A percentile compares a stretch with the other conserved stretches of the same genome.
Conservation (phyloP, 2,113 vertebrate species). For the Oryzias melastigma region DNA sequence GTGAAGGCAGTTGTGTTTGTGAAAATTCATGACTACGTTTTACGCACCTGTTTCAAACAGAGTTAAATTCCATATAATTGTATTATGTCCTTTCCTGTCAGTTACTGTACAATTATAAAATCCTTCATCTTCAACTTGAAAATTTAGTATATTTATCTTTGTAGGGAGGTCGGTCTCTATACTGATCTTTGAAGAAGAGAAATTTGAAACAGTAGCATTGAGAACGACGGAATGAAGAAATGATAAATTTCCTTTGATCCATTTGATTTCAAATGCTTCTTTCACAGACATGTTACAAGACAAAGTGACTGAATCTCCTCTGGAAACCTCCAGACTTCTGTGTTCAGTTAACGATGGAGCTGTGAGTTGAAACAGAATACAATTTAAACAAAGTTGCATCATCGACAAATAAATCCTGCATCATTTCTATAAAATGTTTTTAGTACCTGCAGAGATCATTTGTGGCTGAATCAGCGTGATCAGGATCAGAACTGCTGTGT, state of each 20-base stretch:
- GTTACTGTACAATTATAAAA: neutral
- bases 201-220: neutral
- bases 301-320: constrained; percentile 1
- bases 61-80: constrained; percentile 25
- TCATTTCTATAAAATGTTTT: constrained; percentile 1
- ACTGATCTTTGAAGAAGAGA: constrained; percentile 9
- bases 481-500: constrained; percentile 25
- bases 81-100: accelerated
- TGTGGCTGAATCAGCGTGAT: neutral
- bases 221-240: accelerated
- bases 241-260: neutral
- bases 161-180: neutral
- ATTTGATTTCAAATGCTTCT: neutral
- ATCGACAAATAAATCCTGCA: neutral
- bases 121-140: constrained; percentile 39
- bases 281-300: neutral
- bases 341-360: accelerated
- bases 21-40: no score
- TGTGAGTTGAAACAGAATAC: neutral
- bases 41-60: neutral
- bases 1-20: no score
- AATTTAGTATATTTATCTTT: constrained; percentile 4
- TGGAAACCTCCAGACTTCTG: neutral
- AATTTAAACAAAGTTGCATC: neutral
- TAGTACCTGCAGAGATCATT: constrained; percentile 29